These are phyloP conservation scores for Machimus rusticus DNA, from an alignment of 2,888 invertebrate genomes.

Conservation along the genomic window DNA sequence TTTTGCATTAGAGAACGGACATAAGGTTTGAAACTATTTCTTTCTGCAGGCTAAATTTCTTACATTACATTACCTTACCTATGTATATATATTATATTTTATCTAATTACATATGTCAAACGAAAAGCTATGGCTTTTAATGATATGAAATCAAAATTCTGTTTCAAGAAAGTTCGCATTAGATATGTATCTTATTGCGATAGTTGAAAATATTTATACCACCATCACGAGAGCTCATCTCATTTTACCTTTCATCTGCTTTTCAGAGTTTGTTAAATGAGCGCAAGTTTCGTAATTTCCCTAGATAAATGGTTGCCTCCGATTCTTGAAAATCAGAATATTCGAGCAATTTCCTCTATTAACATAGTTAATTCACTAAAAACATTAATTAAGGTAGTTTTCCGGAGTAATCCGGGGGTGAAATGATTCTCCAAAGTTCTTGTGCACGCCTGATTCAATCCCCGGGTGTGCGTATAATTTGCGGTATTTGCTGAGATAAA, in stretches of 20 bases:
- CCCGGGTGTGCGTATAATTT: conserved; percentile 30
- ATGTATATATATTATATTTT: too few relatives aligned
- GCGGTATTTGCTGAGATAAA: conserved; percentile 33
- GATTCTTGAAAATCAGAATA: not conserved
- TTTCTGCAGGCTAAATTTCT: too few relatives aligned
- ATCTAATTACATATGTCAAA: too few relatives aligned
- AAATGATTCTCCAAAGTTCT: conserved; percentile 7
- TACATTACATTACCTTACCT: too few relatives aligned
- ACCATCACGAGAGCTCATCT: not conserved
- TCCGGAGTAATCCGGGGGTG: not conserved
- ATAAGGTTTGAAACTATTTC: too few relatives aligned
- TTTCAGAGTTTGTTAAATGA: not conserved
- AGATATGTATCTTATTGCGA: not conserved
- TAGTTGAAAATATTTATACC: not conserved
- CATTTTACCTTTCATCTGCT: not conserved
- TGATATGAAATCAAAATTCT: not conserved
- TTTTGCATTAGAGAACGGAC: too few relatives aligned
- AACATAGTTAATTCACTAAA: not conserved
- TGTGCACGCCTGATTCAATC: conserved; percentile 15
- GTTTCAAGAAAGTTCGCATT: not conserved
- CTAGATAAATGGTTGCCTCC: not conserved
- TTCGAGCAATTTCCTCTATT: not conserved
- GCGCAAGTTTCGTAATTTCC: not conserved
- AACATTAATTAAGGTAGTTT: conserved; percentile 7
- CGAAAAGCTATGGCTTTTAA: too few relatives aligned